phyloP scores from a whole-genome alignment of 2,113 vertebrate genomes.

The Petaurus breviceps region DNA sequence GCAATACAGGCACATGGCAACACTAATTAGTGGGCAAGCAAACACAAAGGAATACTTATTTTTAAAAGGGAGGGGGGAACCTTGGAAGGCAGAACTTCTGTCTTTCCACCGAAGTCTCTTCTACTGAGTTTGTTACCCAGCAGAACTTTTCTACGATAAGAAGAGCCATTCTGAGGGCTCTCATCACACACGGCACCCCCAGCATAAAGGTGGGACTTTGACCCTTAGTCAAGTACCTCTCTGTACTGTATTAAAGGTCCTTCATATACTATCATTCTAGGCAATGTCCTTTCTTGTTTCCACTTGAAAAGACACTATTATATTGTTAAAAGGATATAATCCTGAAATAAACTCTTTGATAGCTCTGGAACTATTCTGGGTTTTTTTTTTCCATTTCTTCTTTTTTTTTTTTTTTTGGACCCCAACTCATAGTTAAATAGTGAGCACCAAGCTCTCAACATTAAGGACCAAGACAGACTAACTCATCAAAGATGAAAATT shows the following conservation, averaged over 20 bases:
- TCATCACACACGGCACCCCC: not conserved
- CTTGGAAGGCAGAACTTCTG: not conserved
- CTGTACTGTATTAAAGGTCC: not conserved
- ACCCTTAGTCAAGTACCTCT: not conserved
- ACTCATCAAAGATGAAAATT: conserved; percentile 19
- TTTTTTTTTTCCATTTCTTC: conserved; percentile 12
- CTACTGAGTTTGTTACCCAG: not conserved
- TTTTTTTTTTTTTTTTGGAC: no score
- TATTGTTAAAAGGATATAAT: not conserved
- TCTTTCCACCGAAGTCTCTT: conserved; percentile 42
- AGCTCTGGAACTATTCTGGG: not conserved
- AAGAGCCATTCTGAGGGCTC: not conserved
- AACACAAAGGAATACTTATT: conserved; percentile 54
- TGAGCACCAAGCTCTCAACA: not conserved
- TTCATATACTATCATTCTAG: conserved; percentile 7
- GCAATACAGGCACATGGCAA: conserved; percentile 41
- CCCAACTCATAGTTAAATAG: not conserved
- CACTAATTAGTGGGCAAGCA: conserved; percentile 55
- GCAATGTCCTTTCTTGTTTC: not conserved
- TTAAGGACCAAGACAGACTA: conserved; percentile 7
- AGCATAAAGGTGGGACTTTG: not conserved
- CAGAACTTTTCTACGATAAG: not conserved
- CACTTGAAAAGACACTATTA: conserved; percentile 36
- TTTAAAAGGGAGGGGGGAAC: conserved; percentile 37
- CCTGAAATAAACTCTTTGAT: conserved; percentile 44